These are phyloP conservation scores for Drosophila chauvacae DNA, from an alignment of 1,140 invertebrate species.

Conservation along the genomic window DNA sequence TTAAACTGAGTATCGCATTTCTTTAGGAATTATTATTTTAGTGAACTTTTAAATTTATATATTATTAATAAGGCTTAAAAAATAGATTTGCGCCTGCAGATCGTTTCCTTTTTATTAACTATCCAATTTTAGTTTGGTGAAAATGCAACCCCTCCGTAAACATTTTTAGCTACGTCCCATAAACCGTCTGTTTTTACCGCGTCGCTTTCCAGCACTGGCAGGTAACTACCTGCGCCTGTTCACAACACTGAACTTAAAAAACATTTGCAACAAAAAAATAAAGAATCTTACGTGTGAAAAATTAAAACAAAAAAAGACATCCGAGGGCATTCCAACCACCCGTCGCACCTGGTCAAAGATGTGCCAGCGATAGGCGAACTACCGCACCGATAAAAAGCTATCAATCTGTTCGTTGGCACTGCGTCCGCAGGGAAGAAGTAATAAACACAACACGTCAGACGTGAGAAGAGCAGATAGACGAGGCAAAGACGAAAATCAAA, in stretches of 20 bases:
- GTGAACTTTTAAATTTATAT: background rate
- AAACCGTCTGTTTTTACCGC: constrained; percentile 10
- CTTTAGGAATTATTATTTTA: background rate
- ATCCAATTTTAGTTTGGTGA: background rate
- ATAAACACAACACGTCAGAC: constrained; percentile 81
- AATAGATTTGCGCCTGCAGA: background rate
- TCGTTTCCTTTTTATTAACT: background rate
- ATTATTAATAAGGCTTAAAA: background rate
- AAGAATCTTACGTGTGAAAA: constrained; percentile 78
- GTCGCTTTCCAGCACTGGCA: constrained; percentile 1
- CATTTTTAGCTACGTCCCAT: background rate
- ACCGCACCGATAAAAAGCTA: constrained; percentile 33
- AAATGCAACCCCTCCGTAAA: background rate
- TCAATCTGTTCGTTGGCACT: constrained; percentile 28
- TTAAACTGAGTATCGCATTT: background rate
- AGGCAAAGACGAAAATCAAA: constrained; percentile 37
- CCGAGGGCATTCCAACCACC: constrained; percentile 18
- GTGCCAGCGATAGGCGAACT: constrained; percentile 40
- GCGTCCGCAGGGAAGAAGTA: constrained; percentile 52
- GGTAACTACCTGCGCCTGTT: constrained; percentile 1
- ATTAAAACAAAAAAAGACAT: constrained; percentile 31
- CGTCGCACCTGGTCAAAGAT: constrained; percentile 44
- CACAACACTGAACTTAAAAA: constrained; percentile 25
- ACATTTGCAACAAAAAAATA: constrained; percentile 64
- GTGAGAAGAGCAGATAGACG: constrained; percentile 42